Evolutionary conservation across 2,113 vertebrate species (phyloP).

Genomic region (Brachyistius frenatus): DNA sequence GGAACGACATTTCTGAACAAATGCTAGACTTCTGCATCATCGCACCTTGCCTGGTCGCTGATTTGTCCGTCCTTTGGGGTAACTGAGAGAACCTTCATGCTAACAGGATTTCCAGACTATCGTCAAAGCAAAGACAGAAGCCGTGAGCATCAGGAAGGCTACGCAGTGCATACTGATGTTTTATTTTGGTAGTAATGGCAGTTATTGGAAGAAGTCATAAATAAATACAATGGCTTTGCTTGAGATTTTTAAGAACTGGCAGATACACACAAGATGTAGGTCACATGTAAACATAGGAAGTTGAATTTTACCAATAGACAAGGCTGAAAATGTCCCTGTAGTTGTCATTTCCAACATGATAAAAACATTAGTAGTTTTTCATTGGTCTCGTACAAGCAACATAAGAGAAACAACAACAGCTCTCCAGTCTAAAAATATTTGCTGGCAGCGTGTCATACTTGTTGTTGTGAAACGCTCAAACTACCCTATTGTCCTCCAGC

Average conservation of each 20-base stretch:
- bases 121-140: too few species aligned
- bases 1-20: too few species aligned
- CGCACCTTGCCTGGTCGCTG: too few species aligned
- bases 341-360: conserved; percentile 10
- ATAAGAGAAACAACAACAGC: conserved; percentile 1
- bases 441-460: conserved; percentile 47
- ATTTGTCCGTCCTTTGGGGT: too few species aligned
- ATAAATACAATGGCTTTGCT: conserved; percentile 1
- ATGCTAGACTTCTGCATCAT: too few species aligned
- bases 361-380: conserved; percentile 4
- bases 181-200: neutral
- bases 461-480: conserved; percentile 56
- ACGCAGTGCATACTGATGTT: too few species aligned
- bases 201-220: neutral
- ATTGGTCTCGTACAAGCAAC: conserved; percentile 10
- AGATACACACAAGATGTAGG: conserved; percentile 40
- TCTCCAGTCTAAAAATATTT: conserved; percentile 19
- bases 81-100: too few species aligned
- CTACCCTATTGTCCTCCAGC: conserved; percentile 59
- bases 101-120: too few species aligned
- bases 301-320: conserved; percentile 30
- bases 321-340: conserved; percentile 27
- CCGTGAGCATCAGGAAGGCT: too few species aligned
- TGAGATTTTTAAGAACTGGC: neutral
- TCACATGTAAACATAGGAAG: conserved; percentile 48